These are phyloP conservation scores for Apocheima hispidaria DNA, from an alignment of 2,888 invertebrate species.

Conservation along the genomic window DNA sequence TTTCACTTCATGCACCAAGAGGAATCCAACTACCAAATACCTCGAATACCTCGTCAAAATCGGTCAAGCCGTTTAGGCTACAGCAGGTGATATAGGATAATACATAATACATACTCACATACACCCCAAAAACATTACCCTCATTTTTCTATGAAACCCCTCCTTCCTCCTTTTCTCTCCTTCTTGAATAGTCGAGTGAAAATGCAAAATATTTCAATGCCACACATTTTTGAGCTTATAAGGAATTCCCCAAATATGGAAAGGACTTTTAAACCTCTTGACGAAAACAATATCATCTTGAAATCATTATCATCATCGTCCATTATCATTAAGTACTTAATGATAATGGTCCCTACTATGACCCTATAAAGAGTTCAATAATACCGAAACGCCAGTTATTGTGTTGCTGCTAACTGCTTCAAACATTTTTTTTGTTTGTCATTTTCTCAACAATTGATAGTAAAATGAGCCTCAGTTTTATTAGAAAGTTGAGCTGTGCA, in stretches of 20 bases:
- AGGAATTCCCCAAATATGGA: background rate
- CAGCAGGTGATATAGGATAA: too few relatives aligned
- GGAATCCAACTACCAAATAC: background rate
- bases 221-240: background rate
- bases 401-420: conserved; percentile 22
- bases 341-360: conserved; percentile 30
- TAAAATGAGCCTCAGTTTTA: conserved; percentile 28
- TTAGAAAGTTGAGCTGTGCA: conserved; percentile 32
- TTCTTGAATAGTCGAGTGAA: too few relatives aligned
- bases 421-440: conserved; percentile 5
- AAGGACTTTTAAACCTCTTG: background rate
- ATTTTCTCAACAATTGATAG: background rate
- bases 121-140: too few relatives aligned
- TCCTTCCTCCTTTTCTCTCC: too few relatives aligned
- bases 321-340: conserved; percentile 17
- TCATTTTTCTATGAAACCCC: too few relatives aligned
- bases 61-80: too few relatives aligned
- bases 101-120: too few relatives aligned
- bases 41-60: too few relatives aligned
- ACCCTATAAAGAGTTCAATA: conserved; percentile 32
- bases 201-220: background rate
- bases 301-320: conserved; percentile 16
- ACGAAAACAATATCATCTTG: conserved; percentile 2
- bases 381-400: conserved; percentile 23
- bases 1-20: too few relatives aligned